These are phyloP conservation scores for Plecturocebus donacophilus DNA, from an alignment of 2,113 vertebrate genomes.

Conservation along the genomic window DNA sequence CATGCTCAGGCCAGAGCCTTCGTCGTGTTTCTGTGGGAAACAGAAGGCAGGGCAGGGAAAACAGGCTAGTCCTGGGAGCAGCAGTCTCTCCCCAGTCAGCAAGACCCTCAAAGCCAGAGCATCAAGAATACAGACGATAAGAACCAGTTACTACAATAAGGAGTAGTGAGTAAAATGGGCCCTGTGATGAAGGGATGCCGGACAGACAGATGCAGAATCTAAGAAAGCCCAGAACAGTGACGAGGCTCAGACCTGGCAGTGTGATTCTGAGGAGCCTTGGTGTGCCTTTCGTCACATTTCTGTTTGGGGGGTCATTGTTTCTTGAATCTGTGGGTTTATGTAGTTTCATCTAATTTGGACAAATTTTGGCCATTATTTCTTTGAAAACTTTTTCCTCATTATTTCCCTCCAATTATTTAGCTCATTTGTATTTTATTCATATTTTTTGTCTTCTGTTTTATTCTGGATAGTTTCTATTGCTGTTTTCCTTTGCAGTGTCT, in stretches of 20 bases:
- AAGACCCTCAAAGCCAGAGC: background rate
- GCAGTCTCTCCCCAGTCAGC: background rate
- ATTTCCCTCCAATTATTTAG: background rate
- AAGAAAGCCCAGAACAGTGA: background rate
- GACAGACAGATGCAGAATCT: background rate
- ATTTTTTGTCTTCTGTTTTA: background rate
- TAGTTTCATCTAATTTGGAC: background rate
- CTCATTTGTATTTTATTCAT: background rate
- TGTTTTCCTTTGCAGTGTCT: background rate
- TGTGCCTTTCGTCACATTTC: background rate
- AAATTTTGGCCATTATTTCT: background rate
- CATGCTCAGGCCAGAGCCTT: background rate
- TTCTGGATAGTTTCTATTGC: background rate
- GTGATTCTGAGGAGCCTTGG: background rate
- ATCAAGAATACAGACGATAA: background rate
- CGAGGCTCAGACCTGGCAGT: background rate
- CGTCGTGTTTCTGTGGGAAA: background rate
- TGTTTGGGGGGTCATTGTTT: background rate
- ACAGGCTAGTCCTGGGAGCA: background rate
- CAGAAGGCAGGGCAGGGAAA: background rate
- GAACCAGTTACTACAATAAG: background rate
- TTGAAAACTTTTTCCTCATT: background rate
- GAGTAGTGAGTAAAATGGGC: background rate
- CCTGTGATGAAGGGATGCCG: background rate
- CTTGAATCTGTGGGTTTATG: background rate